These are phyloP conservation scores for Aleadryas rufinucha DNA, from an alignment of 2,113 vertebrate species.

Conservation along the genomic window DNA sequence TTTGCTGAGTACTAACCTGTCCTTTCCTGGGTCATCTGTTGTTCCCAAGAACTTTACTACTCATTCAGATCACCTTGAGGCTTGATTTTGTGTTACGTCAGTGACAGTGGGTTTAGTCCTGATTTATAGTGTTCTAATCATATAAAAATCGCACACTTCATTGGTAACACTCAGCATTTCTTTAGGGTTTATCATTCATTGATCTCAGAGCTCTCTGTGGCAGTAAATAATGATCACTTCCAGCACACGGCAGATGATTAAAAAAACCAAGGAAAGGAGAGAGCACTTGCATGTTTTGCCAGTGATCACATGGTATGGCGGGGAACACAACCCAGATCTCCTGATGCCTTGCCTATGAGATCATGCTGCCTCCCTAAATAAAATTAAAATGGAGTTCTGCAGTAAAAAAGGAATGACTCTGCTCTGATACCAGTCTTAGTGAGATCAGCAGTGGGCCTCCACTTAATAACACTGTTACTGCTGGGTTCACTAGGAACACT, in stretches of 20 bases:
- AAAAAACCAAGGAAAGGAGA: not conserved
- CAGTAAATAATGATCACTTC: constrained; percentile 17
- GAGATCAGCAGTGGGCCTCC: constrained; percentile 14
- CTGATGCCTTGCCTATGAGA: constrained; percentile 44
- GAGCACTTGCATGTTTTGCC: not conserved
- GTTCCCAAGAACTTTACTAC: not conserved
- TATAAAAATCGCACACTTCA: not conserved
- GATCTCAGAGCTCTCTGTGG: constrained; percentile 3
- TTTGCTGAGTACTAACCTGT: not conserved
- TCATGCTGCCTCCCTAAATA: constrained; percentile 40
- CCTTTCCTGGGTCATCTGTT: not conserved
- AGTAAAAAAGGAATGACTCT: constrained; percentile 11
- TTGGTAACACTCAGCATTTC: constrained; percentile 12
- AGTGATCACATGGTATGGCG: not conserved
- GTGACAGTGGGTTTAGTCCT: not conserved
- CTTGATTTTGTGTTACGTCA: not conserved
- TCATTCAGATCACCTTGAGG: not conserved
- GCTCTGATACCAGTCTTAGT: constrained; percentile 15
- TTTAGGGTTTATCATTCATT: not conserved
- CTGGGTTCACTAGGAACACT: not conserved
- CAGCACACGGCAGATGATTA: not conserved
- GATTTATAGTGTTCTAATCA: not conserved
- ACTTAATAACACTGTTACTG: not conserved
- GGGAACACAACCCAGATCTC: constrained; percentile 42
- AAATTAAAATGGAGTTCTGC: constrained; percentile 32